Evolutionary conservation across 2,113 vertebrate genomes (phyloP), one percentile per base, ranked within the genome.

Genomic region (Desmodus rotundus): DNA sequence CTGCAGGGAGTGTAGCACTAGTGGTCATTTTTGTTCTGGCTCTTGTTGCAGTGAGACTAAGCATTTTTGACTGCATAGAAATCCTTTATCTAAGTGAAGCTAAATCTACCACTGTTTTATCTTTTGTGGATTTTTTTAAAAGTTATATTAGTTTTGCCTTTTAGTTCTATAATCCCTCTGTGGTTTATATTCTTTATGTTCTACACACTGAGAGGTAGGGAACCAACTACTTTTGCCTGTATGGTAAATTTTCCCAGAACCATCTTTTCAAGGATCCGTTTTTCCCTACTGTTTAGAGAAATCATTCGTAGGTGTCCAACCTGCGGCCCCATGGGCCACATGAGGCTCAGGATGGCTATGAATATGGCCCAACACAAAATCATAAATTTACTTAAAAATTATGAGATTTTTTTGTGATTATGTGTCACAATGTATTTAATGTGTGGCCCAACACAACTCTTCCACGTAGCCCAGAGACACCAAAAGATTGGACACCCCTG

Each of bases 1-100:
- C 2, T 93, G 92, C 36, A 17, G 38, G 33, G 41, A 86, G 22
- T 9, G 82, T 89, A 90, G 5, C 28, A 65, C 45, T 63, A 70
- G 15, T 83, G 94, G 74, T 94, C 45, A 73, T 83, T 90, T 94
- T 91, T 87, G n/a, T 76, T 76, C 26, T 81, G 24, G 81, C 50
- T 87, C 16, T 84, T 70, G 5, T 89, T 73, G 68, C 28, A 86
- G 24, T 65, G 20, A 89, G 22, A 47, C 38, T 56, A 47, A 72
- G 33, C 76, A 36, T 74, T 61, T 76, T 45, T 82, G 3, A 58
- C 78, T 54, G 11, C 87, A 36, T 54, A 81, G 33, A 83, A 92
- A 56, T 78, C 8, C 16, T 83, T 65, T 56, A 56, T 67, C 68
- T 93, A 74, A 72, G 70, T 43, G 22, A 76, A 54, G 28, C 4